Evolutionary conservation across 2,797 vertebrate genomes (phyloP), one percentile per base, ranked within the genome.

Genomic region (Orestias chungarensis): DNA sequence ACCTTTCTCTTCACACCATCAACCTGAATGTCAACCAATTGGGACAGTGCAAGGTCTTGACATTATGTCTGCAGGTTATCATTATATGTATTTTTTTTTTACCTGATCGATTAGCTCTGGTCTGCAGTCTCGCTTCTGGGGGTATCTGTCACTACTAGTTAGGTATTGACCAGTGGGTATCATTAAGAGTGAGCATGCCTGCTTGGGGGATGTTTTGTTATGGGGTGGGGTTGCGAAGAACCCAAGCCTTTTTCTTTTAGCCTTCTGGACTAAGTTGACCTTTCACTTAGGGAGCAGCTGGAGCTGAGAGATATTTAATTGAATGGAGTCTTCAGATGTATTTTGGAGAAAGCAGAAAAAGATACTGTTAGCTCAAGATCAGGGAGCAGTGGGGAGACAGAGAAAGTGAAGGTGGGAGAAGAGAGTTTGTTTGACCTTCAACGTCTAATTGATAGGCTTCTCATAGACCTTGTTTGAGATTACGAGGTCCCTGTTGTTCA

Each of bases 201-300:
- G 90, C 90, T 93, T 79, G 81, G 87, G 91, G 91, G 88, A 89
- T 78, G 90, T 91, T 94, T 93, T 95, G 91, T 94, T 93, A 91
- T 91, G 84, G 82, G 89, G 83, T 74, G 84, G 85, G 79, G 83
- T 69, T 83, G 86, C 84, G 85, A 91, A 93, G 87, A 84, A 92
- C 90, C 74, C 76, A n/a, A 92, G 93, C 92, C 93, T 89, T 86
- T 95, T 90, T 95, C 93, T 95, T 93, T 94, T 93, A 95, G 94
- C 94, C 94, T 96, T 93, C 94, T 90, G 89, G 95, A 96, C 91
- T 95, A 95, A 70, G 74, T 94, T 98, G 97, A 98, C 97, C 97
- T 99, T 98, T 98, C 95, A 94, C 96, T 96, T 95, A 93, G 93
- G 94, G 96, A 96, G 94, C 96, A 96, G 97, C 95, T 96, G 95